Percentiles rank a stretch among this genome's conserved stretches.
Evolutionary conservation across 92 coral and sea anemone species (phyloP).

Genomic region (Porites divaricata): DNA sequence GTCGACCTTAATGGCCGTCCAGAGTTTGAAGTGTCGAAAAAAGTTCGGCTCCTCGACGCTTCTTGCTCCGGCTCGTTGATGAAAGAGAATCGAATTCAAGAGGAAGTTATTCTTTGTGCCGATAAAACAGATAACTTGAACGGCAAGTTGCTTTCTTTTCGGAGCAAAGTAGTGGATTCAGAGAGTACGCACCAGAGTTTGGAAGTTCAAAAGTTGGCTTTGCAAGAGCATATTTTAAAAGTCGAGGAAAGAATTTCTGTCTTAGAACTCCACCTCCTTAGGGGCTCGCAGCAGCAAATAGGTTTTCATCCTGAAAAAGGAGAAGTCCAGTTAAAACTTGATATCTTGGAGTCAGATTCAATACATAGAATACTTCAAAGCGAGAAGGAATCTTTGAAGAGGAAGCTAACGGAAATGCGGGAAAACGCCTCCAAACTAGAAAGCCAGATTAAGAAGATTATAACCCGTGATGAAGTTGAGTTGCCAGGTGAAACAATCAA

Average conservation of each 20-base stretch:
- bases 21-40: slow-evolving; percentile 64
- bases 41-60: slow-evolving; percentile 60
- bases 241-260: slow-evolving; percentile 53
- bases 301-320: slow-evolving; percentile 19
- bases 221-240: slow-evolving; percentile 51
- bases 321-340: not conserved
- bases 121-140: not conserved
- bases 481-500: slow-evolving; percentile 28
- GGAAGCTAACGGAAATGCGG: not conserved
- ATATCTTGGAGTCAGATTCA: not conserved
- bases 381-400: not conserved
- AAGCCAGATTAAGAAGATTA: slow-evolving; percentile 32
- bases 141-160: slow-evolving; percentile 5
- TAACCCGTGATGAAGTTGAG: slow-evolving; percentile 29
- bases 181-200: slow-evolving; percentile 52
- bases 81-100: slow-evolving; percentile 47
- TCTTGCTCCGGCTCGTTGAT: slow-evolving; percentile 52
- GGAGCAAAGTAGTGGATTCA: slow-evolving; percentile 48
- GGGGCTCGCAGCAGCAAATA: slow-evolving; percentile 41
- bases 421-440: not conserved
- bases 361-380: not conserved
- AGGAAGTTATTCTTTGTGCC: slow-evolving; percentile 20
- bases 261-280: slow-evolving; percentile 46
- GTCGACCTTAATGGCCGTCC: slow-evolving; percentile 20
- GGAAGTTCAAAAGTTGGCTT: slow-evolving; percentile 52